Base-by-base conservation (phyloP, 2,888 invertebrate species). In the Alcis repandata region DNA sequence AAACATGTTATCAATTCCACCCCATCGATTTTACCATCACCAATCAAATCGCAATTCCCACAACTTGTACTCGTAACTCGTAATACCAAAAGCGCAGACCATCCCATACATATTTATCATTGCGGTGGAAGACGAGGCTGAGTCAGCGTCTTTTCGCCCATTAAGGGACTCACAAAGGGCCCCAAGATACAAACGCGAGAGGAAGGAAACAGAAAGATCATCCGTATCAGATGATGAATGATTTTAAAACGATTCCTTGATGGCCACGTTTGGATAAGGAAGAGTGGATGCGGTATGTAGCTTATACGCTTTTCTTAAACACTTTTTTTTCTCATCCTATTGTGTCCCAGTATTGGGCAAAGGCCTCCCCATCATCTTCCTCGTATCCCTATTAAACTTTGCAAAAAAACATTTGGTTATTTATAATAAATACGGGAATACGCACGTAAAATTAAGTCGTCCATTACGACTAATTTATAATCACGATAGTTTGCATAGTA, bases 181-280 rank as follows among this genome's bases (percentile, higher is more conserved):
- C 64, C 74, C 76, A 75, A 70, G 80, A 79, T 82, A 85, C 83
- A 85, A 80, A 87, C 84, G 86, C 85, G 86, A 86, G 88, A 88
- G 74, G 75, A 74, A 72, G 78, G 79, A 79, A 82, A 71, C 82
- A 70, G 63, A 62, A 53, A 67, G 60, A 87, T 85, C 85, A 85
- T 83, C 70, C 63, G 72, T 76, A 70, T 75, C 63, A 70, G 74
- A 83, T 91, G 91, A 91, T 91, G 83, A 89, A 91, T 90, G 85
- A 85, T 85, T 90, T 89, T 88, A 88, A 90, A 90, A 85, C 80
- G 84, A 88, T 86, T 77, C 69, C 66, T 67, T 70, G 80, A 79
- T 71, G 64, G 68, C 52, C 45, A 57, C 56, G 51, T 52, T 60
- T 46, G 43, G 9, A 36, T 13, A 15, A 20, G 20, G 45, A 45